These are phyloP conservation scores for Lochmaea crataegi DNA, from an alignment of 2,888 invertebrate species.

Conservation along the genomic window DNA sequence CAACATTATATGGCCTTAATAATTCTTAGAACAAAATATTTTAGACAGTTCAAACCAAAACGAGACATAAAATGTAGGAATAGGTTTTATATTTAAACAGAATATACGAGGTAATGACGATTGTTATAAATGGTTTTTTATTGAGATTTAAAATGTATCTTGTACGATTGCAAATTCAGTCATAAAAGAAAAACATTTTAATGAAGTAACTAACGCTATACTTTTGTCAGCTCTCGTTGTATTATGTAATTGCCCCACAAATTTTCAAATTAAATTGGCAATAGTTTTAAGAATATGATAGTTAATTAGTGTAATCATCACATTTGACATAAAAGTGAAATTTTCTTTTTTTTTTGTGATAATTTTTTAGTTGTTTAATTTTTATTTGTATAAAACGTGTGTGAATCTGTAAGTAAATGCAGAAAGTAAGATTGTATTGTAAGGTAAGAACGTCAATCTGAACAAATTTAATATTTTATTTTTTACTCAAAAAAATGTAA, in stretches of 20 bases:
- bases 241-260: not conserved
- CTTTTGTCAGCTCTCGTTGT: not conserved
- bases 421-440: not conserved
- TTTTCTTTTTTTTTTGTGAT: conserved; percentile 17
- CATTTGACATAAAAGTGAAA: conserved; percentile 15
- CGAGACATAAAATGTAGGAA: not conserved
- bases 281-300: not conserved
- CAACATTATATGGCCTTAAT: conserved; percentile 37
- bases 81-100: conserved; percentile 3
- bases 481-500: not conserved
- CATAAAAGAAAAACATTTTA: not conserved
- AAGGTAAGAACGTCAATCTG: not conserved
- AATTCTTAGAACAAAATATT: conserved; percentile 41
- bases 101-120: not conserved
- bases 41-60: conserved; percentile 18
- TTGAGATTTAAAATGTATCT: too few relatives aligned
- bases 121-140: too few relatives aligned
- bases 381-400: conserved; percentile 14
- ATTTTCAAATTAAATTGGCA: not conserved
- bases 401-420: conserved; percentile 7
- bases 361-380: conserved; percentile 12
- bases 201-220: not conserved
- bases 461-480: not conserved
- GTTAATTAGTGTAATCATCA: conserved; percentile 7
- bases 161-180: not conserved